A percentile compares a stretch with the other conserved stretches of the same genome.
These are phyloP conservation scores for Parauchenoglanis punctatus DNA, from an alignment of 2,797 vertebrate species.

Conservation along the genomic window DNA sequence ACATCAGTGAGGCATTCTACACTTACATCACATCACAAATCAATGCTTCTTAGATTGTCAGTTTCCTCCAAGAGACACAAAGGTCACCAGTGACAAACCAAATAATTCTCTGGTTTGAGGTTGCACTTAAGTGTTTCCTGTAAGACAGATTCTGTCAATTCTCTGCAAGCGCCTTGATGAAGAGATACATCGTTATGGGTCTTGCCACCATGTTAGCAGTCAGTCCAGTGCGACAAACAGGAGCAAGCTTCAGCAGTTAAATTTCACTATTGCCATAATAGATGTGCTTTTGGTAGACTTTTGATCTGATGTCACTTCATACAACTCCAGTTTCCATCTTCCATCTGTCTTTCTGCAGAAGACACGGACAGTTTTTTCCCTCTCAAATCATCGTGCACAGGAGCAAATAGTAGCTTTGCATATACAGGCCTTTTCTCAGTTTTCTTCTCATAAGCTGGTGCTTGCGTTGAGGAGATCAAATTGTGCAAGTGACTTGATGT, in stretches of 20 bases:
- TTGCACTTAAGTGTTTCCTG: conserved; percentile 8
- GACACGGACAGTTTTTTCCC: not conserved
- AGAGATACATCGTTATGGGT: not conserved
- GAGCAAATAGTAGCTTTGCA: not conserved
- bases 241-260: not conserved
- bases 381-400: not conserved
- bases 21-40: conserved; percentile 44
- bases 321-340: not conserved
- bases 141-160: not conserved
- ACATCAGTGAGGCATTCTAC: conserved; percentile 26
- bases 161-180: not conserved
- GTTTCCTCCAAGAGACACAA: conserved; percentile 22
- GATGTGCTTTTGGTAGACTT: conserved; percentile 5
- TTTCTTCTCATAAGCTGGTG: conserved; percentile 1
- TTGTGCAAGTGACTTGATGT: not conserved
- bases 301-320: not conserved
- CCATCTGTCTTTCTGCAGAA: not conserved
- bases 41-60: conserved; percentile 20
- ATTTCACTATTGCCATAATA: conserved; percentile 2
- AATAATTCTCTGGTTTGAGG: conserved; percentile 19
- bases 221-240: not conserved
- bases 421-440: not conserved
- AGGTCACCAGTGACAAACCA: conserved; percentile 16
- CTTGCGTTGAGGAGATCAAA: not conserved
- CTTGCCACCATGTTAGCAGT: not conserved